Base-by-base conservation (phyloP, 2,113 vertebrate genomes). In the Sylvilagus bachmani region DNA sequence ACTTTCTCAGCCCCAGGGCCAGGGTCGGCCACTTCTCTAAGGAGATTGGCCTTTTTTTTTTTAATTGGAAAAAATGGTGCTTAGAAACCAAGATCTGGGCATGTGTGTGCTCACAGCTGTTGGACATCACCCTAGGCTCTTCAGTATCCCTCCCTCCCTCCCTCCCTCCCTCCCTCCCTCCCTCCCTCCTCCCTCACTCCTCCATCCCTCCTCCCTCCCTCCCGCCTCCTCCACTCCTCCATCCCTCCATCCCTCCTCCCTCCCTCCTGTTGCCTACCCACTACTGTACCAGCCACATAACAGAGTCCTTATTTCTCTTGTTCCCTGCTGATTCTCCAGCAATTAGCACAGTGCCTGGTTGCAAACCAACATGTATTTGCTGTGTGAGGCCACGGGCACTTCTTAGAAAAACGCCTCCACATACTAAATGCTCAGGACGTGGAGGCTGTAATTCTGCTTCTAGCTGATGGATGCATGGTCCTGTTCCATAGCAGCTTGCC, bases 41-140 rank as follows among this genome's bases (percentile, higher is more conserved):
- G 73, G 53, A 53, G 7, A 11, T 49, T 38, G 70, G 2, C 10
- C 6, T 88, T 13, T 79, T 91, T 74, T 33, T 44, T 44, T 44
- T 44, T 44, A 44, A 9, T 31, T 70, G 62, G 51, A 88, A 25
- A 88, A 25, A 81, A 58, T 12, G 69, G 87, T 89, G 51, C 69
- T 79, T 89, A 89, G 96, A 94, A 80, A 82, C 74, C 89, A 94
- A 84, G 22, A 55, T 49, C 17, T 77, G 33, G 29, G 3, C 27
- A 25, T 33, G 2, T 16, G 69, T 38, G 86, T 70, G 91, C 82
- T 74, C 78, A 67, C 4, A 5, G 73, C 55, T 29, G 36, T 17
- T 53, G 61, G 62, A 10, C 12, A 4, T 36, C 66, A 2, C 53
- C 36, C 53, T 11, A 16, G 33, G 0, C 38, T 19, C 25, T 24